Evolutionary conservation across 2,797 vertebrate genomes (phyloP), one percentile per base, ranked within the genome.

Genomic region (Rhinichthys osculus): DNA sequence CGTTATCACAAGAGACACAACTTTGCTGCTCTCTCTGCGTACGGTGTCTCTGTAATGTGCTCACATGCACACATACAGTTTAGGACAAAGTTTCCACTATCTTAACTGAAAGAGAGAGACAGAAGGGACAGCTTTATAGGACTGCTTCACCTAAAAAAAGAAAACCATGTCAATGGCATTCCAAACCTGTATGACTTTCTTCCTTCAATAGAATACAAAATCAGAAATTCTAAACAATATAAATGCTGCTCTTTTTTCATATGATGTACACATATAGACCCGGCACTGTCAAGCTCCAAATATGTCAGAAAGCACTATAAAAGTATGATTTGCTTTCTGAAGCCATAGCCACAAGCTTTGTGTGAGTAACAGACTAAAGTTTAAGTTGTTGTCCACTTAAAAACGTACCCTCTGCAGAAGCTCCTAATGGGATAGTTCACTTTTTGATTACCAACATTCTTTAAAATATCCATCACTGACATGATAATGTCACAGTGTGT

Each of bases 1-100:
- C 91, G 93, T 96, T 96, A 96, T 96, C 95, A 89, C 78, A 88
- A 67, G 78, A 35, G 88, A 91, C 94, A 93, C 90, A 88, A 93
- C 92, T 91, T 90, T 85, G 42, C 87, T 84, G 42, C 54, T 82
- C 79, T 69, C 73, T n/a, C 42, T 82, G 73, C 76, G 14, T 44
- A 66, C 23, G 85, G 21, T 86, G 83, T 64, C 85, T 47, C 73
- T 89, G 87, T 42, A 50, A 89, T 85, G 81, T 74, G 81, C 71
- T 87, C 79, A 81, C 19, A 10, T 33, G 78, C 69, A n/a, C 70
- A 73, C 81, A 42, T 27, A 47, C 27, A 42, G 84, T 85, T 85
- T 47, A 69, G 42, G 42, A 73, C 14, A 3, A 72, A 62, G 17
- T 27, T 67, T 44, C 27, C 57, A 21, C 44, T 40, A n/a, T 83